Percentiles rank a stretch among this genome's conserved stretches.
Conservation (phyloP, 1,140 invertebrate genomes). For the Drosophila oshimai region DNA sequence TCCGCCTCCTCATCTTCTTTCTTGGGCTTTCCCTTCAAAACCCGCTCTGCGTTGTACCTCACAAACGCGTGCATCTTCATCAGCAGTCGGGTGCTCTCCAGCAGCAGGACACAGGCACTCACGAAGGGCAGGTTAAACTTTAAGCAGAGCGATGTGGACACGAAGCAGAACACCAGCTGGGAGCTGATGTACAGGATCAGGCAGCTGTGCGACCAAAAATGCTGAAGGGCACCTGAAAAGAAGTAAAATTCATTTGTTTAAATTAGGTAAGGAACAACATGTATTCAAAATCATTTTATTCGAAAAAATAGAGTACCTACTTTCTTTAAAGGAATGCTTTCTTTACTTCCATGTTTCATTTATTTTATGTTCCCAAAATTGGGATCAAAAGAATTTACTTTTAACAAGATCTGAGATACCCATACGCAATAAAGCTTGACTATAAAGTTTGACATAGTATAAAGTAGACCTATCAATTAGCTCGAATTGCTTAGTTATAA, state of each 20-base stretch:
- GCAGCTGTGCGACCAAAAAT: constrained; percentile 83
- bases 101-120: constrained; percentile 84
- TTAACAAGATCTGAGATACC: too few relatives aligned
- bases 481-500: neutral
- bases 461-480: neutral
- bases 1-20: constrained; percentile 35
- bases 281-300: too few relatives aligned
- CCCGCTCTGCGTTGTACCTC: constrained; percentile 86
- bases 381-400: too few relatives aligned
- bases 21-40: constrained; percentile 83
- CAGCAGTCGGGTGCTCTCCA: constrained; percentile 88
- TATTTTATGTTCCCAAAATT: too few relatives aligned
- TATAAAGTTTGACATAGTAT: too few relatives aligned
- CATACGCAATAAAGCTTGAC: too few relatives aligned
- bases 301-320: too few relatives aligned
- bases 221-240: constrained; percentile 44
- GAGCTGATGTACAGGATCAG: constrained; percentile 82
- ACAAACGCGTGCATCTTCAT: constrained; percentile 95
- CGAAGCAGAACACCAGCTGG: constrained; percentile 83
- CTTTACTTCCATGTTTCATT: too few relatives aligned
- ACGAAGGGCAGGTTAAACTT: constrained; percentile 85
- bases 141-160: constrained; percentile 84
- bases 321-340: too few relatives aligned
- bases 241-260: neutral
- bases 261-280: too few relatives aligned